Evolutionary conservation across 2,888 invertebrate genomes (phyloP), one percentile per base, ranked within the genome.

Genomic region (Punctoribates punctum): DNA sequence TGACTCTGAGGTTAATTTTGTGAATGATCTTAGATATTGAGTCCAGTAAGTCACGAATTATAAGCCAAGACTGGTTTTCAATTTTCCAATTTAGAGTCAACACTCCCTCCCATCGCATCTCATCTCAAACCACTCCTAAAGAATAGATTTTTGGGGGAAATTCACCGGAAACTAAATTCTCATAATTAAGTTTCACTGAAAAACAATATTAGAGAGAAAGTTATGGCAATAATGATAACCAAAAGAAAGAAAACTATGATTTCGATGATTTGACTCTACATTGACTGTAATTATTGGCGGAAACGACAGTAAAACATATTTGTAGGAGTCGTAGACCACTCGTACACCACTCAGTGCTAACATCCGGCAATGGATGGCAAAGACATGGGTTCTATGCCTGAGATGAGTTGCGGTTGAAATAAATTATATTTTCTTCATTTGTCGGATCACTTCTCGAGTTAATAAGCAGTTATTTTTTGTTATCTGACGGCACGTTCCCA

Each of bases 41-140:
- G 65, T 65, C 65, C 65, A 29, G 34, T 65, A 27, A 65, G 65
- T 65, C 65, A 65, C 65, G 65, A 65, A 65, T 65, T 65, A 15
- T 29, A 34, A 17, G 65, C 34, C 9, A 29, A 65, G 65, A 29
- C 65, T 8, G 11, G 65, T 65, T 65, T 65, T 65, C 65, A 65
- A 65, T 65, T 65, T 65, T 65, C 34, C 6, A 13, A 5, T 65
- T 34, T 29, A 5, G 17, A 27, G 17, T 15, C 65, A 65, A 65
- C 29, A 65, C 65, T 20, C 65, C 34, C 34, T 8, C 6, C 5
- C 4, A 8, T 17, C 60, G 20, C 5, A 23, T 15, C 25, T 9
- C 60, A 60, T 23, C 17, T 23, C 27, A 29, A 15, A 11, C 29
- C 65, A 65, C 34, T 27, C 34, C 29, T 65, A 9, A 29, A 15